Evolutionary conservation across 2,113 vertebrate genomes (phyloP).

Genomic region (Microtus pennsylvanicus): DNA sequence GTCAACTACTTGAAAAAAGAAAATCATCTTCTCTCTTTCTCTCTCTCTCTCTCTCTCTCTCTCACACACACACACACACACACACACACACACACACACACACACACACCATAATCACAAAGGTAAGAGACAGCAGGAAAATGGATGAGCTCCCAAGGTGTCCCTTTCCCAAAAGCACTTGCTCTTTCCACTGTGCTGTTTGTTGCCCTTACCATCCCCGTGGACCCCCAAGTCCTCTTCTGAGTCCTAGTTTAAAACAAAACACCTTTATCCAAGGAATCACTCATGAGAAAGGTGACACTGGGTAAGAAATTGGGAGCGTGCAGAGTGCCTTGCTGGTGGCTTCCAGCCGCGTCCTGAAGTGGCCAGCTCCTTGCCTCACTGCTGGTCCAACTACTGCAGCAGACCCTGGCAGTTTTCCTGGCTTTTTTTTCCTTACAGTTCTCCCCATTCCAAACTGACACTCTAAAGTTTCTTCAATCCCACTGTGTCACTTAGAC

Average conservation of each 20-base stretch:
- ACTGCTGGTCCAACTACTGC: not conserved
- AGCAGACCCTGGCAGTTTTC: not conserved
- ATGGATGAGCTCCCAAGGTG: not conserved
- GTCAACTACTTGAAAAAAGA: not conserved
- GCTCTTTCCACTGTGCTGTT: not conserved
- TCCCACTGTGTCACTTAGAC: not conserved
- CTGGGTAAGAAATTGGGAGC: not conserved
- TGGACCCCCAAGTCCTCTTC: not conserved
- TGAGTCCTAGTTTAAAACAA: not conserved
- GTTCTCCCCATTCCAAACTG: conserved; percentile 2
- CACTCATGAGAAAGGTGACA: not conserved
- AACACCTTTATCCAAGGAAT: not conserved
- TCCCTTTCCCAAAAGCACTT: not conserved
- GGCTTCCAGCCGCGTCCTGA: not conserved
- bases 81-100: too few species aligned
- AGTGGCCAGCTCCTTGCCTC: not conserved
- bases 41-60: not conserved
- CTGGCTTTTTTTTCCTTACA: not conserved
- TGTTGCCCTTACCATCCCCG: not conserved
- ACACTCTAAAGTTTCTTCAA: conserved; percentile 2
- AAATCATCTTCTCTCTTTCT: not conserved
- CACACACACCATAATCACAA: not conserved
- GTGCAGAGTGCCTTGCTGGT: not conserved
- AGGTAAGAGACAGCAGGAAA: not conserved
- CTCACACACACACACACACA: not conserved